A percentile compares a stretch with the other conserved stretches of the same genome.
Evolutionary conservation across 2,113 vertebrate genomes (phyloP).

Genomic region (Rostratula benghalensis): DNA sequence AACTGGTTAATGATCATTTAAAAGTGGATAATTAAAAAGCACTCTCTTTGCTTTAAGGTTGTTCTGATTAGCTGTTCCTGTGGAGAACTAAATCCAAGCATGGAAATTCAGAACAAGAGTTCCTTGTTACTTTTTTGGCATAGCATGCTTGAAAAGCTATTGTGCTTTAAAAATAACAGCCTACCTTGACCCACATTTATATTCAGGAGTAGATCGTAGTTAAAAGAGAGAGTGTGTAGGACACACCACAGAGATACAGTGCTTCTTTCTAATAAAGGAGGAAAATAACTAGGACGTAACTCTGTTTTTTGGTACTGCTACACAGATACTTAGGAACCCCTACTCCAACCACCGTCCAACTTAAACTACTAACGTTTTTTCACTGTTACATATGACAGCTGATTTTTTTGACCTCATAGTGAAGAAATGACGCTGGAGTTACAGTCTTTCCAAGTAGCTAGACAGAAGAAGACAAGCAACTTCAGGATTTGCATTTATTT

Average conservation of each 20-base stretch:
- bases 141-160: neutral
- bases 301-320: neutral
- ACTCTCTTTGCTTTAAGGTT: neutral
- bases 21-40: neutral
- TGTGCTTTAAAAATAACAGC: neutral
- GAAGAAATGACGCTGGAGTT: neutral
- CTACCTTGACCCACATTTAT: neutral
- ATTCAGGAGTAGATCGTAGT: neutral
- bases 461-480: neutral
- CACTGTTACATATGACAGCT: neutral
- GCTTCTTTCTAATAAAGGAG: neutral
- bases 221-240: neutral
- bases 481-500: neutral
- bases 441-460: neutral
- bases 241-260: neutral
- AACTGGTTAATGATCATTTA: neutral
- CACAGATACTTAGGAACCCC: neutral
- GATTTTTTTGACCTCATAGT: neutral
- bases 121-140: neutral
- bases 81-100: neutral
- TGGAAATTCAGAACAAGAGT: neutral
- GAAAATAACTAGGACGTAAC: neutral
- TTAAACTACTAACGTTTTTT: neutral
- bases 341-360: neutral
- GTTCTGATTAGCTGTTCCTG: conserved; percentile 22